Evolutionary conservation across 2,888 invertebrate genomes (phyloP).

Genomic region (Nezara viridula): DNA sequence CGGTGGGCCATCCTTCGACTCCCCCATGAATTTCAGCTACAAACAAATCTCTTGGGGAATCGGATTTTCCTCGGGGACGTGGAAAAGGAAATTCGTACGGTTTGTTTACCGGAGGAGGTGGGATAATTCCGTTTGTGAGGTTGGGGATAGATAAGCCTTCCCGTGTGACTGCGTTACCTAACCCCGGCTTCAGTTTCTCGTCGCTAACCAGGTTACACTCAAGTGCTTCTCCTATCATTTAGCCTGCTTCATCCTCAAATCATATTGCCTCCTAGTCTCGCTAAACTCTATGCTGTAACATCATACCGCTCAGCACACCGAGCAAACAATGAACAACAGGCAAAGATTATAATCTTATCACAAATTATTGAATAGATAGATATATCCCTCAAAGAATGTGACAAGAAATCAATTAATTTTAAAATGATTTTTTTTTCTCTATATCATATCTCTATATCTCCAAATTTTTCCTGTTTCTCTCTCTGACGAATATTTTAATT

Average conservation of each 20-base stretch:
- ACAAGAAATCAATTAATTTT: too few relatives aligned
- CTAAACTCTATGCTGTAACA: not conserved
- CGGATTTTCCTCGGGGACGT: not conserved
- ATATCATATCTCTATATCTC: too few relatives aligned
- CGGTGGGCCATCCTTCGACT: too few relatives aligned
- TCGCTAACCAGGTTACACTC: conserved; percentile 32
- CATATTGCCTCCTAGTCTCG: not conserved
- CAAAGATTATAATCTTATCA: too few relatives aligned
- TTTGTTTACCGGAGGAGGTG: not conserved
- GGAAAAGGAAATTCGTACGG: conserved; percentile 21
- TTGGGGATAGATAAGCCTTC: not conserved
- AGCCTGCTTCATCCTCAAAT: conserved; percentile 46
- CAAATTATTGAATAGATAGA: too few relatives aligned
- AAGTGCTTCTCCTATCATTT: conserved; percentile 48
- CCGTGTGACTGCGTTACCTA: conserved; percentile 38
- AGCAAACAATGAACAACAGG: not conserved
- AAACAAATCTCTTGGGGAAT: not conserved
- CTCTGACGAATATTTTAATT: too few relatives aligned
- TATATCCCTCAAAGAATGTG: too few relatives aligned
- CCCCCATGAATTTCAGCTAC: not conserved
- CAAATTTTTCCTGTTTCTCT: too few relatives aligned
- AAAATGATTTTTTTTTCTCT: too few relatives aligned
- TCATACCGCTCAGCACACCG: not conserved
- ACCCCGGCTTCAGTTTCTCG: conserved; percentile 11
- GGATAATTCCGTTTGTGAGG: conserved; percentile 3